Base-by-base conservation (phyloP, 1,140 invertebrate species). In the Eurosta solidaginis region DNA sequence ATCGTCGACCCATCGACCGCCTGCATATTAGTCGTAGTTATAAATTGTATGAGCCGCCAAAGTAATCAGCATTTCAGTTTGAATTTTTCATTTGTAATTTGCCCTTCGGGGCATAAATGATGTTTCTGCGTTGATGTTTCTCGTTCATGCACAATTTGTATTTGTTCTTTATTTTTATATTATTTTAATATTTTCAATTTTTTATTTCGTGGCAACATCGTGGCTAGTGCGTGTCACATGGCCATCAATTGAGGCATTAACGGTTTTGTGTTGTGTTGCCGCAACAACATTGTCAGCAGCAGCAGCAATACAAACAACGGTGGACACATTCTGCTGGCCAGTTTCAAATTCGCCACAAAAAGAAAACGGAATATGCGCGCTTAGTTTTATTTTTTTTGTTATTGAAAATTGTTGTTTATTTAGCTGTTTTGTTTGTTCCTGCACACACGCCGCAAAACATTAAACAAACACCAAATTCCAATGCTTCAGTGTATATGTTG, bases 271-370 rank as follows among this genome's bases (percentile, higher is more conserved):
- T 29, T 40, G 27, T 68, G 59, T 68, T 68, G 52, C 78, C 76
- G 63, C 77, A 78, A 52, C 79, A 80, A 42, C 78, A 81, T 50
- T 63, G 81, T 80, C 79, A 79, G 45, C 77, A 79, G 59, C 52
- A 49, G 20, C 14, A 77, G 42, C 68, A 29, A 20, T 42, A 79
- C 76, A 33, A 76, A 77, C 68, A 7, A n/a, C 27, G 29, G 5
- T 20, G 22, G 45, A 17, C 20, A 4, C 42, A 47, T 79, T 78
- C 42, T 33, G 10, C 9, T 25, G 40, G 74, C 78, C 47, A 74
- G 40, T n/a, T 45, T 78, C 59, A 27, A 42, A 63, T 78, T 59
- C 74, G 47, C 76, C 52, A 73, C 52, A 44, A 20, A 52, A 49
- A 36, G 36, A 68, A 68, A 27, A 42, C 25, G 33, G 40, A 68